A percentile compares a stretch with the other conserved stretches of the same genome.
Evolutionary conservation across 1,140 invertebrate genomes (phyloP).

Genomic region (Drosophila dunni): DNA sequence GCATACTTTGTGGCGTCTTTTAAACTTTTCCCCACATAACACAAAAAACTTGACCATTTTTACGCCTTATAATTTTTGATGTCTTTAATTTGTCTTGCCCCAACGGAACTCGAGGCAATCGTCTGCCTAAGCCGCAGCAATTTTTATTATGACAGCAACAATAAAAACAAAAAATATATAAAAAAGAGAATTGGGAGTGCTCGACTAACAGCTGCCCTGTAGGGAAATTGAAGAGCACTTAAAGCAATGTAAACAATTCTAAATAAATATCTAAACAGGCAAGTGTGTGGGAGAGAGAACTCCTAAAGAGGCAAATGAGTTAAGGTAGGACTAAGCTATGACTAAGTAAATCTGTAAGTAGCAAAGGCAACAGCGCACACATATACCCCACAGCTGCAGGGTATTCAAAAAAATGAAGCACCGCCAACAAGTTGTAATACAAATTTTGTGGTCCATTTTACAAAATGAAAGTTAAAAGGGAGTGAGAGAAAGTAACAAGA

Average conservation of each 20-base stretch:
- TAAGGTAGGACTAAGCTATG: no score
- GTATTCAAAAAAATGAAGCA: constrained; percentile 44
- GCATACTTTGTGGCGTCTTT: constrained; percentile 53
- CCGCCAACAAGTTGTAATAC: constrained; percentile 73
- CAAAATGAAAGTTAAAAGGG: constrained; percentile 74
- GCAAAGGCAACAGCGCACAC: not conserved
- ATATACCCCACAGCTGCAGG: not conserved
- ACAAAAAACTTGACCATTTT: constrained; percentile 62
- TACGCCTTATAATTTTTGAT: constrained; percentile 81
- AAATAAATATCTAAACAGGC: no score
- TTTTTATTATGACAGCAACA: constrained; percentile 81
- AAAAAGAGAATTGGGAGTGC: not conserved
- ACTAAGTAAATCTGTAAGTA: not conserved
- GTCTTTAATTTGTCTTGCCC: constrained; percentile 80
- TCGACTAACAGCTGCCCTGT: constrained; percentile 1
- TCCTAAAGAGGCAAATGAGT: no score
- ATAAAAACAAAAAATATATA: constrained; percentile 38
- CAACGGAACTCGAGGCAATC: constrained; percentile 40
- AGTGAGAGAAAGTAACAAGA: not conserved
- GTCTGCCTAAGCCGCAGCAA: constrained; percentile 64
- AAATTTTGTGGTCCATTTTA: constrained; percentile 81
- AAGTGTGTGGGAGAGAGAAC: no score
- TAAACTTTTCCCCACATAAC: constrained; percentile 27
- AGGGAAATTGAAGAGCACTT: not conserved
- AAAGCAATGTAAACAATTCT: not conserved